Conservation (phyloP, 2,888 invertebrate species). For the Oasisia sp. region DNA sequence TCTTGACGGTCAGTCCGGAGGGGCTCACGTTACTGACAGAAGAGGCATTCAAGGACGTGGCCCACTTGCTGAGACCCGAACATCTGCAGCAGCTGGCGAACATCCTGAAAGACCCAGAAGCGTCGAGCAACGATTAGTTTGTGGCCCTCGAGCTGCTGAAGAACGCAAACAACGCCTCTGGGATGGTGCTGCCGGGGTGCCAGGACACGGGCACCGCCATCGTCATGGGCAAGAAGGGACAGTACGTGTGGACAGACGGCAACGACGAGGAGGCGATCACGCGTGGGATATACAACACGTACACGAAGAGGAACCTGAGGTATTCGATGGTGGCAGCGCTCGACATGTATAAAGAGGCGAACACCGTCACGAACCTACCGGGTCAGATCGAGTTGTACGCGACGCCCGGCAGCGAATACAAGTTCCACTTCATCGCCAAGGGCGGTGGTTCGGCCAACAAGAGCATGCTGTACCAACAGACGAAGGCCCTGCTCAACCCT, state of each 20-base stretch:
- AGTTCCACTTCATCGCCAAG: constrained; percentile 66
- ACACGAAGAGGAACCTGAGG: constrained; percentile 62
- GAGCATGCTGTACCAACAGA: constrained; percentile 65
- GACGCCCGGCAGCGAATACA: constrained; percentile 59
- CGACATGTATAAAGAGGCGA: constrained; percentile 65
- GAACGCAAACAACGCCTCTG: constrained; percentile 65
- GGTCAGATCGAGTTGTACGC: constrained; percentile 65
- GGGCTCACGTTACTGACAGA: constrained; percentile 63
- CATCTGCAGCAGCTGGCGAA: constrained; percentile 65
- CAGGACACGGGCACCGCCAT: constrained; percentile 59
- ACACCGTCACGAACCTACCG: constrained; percentile 65
- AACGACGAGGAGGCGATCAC: constrained; percentile 62
- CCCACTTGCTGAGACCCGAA: constrained; percentile 63
- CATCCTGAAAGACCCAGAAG: constrained; percentile 63
- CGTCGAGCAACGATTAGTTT: constrained; percentile 65
- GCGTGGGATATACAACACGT: constrained; percentile 65
- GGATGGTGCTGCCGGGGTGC: constrained; percentile 65
- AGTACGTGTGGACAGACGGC: constrained; percentile 64
- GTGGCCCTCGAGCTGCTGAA: constrained; percentile 65
- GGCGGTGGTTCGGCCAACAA: constrained; percentile 66
- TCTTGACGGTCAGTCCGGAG: constrained; percentile 59
- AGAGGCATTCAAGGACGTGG: constrained; percentile 64
- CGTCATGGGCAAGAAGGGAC: constrained; percentile 62
- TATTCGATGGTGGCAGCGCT: constrained; percentile 66
- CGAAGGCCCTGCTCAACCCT: constrained; percentile 64